phyloP scores from a whole-genome alignment of 2,888 invertebrate genomes.

The Liopterus haemorrhoidalis region DNA sequence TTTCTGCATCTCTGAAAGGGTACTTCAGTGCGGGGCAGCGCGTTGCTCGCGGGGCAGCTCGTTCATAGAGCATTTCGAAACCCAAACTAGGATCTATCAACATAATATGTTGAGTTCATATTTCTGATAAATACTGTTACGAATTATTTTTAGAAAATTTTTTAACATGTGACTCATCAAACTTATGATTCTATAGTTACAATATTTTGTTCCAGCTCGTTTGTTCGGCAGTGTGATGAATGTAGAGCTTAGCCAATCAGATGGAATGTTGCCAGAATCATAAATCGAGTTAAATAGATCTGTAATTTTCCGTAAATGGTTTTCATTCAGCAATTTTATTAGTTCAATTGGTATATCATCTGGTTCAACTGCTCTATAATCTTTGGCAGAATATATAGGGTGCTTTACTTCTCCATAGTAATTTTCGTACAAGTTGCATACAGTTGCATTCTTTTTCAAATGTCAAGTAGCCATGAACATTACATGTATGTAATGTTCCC shows the following conservation, averaged over 20 bases:
- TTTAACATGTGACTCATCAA: too few relatives aligned
- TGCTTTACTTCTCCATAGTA: constrained; percentile 23
- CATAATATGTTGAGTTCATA: too few relatives aligned
- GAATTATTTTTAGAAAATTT: constrained; percentile 13
- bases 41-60: too few relatives aligned
- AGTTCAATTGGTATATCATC: constrained; percentile 25
- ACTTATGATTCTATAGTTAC: constrained; percentile 24
- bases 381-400: constrained; percentile 22
- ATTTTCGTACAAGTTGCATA: too few relatives aligned
- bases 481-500: too few relatives aligned
- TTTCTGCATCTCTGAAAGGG: too few relatives aligned
- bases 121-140: too few relatives aligned
- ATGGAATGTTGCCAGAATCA: constrained; percentile 24
- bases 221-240: constrained; percentile 26
- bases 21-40: too few relatives aligned
- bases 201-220: constrained; percentile 22
- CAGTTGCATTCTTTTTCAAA: too few relatives aligned
- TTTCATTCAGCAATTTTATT: constrained; percentile 26
- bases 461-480: too few relatives aligned
- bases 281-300: constrained; percentile 26
- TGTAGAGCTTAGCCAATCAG: constrained; percentile 25
- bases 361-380: constrained; percentile 27
- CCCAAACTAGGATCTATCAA: too few relatives aligned
- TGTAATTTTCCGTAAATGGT: constrained; percentile 19
- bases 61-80: too few relatives aligned